Percentiles rank a stretch among this genome's conserved stretches.
These are phyloP conservation scores for Thunnus albacares DNA, from an alignment of 2,797 vertebrate species.

Conservation along the genomic window DNA sequence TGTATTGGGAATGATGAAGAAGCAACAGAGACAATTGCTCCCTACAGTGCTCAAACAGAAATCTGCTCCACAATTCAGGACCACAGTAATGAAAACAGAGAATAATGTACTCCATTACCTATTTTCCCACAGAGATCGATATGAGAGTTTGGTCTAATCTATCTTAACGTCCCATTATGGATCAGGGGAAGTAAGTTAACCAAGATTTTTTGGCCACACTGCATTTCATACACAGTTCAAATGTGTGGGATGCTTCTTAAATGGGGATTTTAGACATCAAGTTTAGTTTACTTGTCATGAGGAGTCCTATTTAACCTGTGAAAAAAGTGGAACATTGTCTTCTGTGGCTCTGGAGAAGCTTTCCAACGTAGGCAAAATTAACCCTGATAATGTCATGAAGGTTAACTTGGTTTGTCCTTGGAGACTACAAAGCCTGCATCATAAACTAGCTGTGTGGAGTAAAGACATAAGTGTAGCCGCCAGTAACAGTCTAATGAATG, in stretches of 20 bases:
- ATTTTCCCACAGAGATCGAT: conserved; percentile 52
- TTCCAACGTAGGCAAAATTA: neutral
- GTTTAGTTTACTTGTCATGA: neutral
- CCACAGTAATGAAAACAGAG: conserved; percentile 47
- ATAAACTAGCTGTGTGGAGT: neutral
- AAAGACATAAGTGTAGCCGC: neutral
- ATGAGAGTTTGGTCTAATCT: conserved; percentile 36
- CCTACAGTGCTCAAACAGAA: neutral
- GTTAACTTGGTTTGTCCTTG: neutral
- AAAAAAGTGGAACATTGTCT: neutral
- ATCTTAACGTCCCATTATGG: conserved; percentile 25
- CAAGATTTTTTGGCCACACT: neutral
- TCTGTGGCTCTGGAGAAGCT: neutral
- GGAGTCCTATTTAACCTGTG: neutral
- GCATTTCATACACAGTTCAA: conserved; percentile 21
- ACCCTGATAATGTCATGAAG: conserved; percentile 1
- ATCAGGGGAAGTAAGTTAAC: conserved; percentile 20
- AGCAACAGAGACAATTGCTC: conserved; percentile 24
- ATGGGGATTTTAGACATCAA: neutral
- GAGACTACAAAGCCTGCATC: conserved; percentile 2
- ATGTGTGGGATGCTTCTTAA: neutral
- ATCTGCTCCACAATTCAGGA: conserved; percentile 26
- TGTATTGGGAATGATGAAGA: conserved; percentile 30
- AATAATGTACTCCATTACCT: conserved; percentile 53
- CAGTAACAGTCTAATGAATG: neutral